Evolutionary conservation across 2,113 vertebrate species (phyloP), one percentile per base, ranked within the genome.

Genomic region (Catagonus wagneri): DNA sequence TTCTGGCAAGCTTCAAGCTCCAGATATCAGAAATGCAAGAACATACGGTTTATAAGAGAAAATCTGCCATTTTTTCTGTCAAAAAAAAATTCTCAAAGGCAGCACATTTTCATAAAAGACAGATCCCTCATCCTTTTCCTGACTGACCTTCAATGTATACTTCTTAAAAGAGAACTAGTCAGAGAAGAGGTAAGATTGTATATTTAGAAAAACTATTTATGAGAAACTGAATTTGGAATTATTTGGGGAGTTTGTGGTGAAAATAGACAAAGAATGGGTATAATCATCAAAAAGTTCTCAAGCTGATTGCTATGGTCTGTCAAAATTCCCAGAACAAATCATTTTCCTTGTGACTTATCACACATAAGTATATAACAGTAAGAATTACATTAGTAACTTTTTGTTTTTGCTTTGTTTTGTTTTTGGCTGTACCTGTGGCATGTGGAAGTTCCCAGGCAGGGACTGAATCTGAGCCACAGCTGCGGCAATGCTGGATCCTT

Each of bases 151-250:
- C 96, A 96, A 97, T 60, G 5, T 36, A 50, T 29, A 93, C 36
- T 96, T 97, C 36, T 96, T 97, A 94, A 94, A 97, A 95, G 84
- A 97, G 89, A 93, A 89, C 44, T 93, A 97, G 83, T 63, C 60
- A 97, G 96, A 98, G 94, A 97, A 96, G 71, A 93, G 60, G 25
- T 94, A 92, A 92, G 80, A 63, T 71, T 17, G 27, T 83, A 88
- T 56, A 93, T 86, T 44, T 90, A n/a, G 88, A 85, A 87, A 85
- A 97, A 79, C 61, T 89, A 89, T 92, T 98, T 96, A 88, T 58
- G 61, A 95, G 91, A 96, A 95, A 85, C 88, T 96, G 63, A 97
- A 94, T 85, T 44, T 94, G 71, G 36, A 93, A 92, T 92, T 91
- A 94, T 80, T 66, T 93, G 89, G 92, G 34, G n/a, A 96, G 22